A percentile compares a stretch with the other conserved stretches of the same genome.
These are phyloP conservation scores for Daubentonia madagascariensis DNA, from an alignment of 2,113 vertebrate genomes.

Conservation along the genomic window DNA sequence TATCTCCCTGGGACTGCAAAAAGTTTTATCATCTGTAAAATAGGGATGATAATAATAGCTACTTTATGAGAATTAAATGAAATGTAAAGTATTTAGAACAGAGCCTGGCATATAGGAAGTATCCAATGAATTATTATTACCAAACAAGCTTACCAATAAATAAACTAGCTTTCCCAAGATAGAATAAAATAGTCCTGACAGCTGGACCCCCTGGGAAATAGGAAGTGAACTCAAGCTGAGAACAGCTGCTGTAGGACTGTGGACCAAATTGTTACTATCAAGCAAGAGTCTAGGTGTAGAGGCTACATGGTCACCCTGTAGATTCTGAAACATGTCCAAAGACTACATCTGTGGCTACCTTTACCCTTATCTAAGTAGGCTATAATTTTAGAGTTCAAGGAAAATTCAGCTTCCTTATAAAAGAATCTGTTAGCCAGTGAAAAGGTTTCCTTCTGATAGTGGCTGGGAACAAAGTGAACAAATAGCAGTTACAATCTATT, in stretches of 20 bases:
- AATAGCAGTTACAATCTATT: neutral
- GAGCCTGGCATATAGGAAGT: neutral
- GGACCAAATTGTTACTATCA: neutral
- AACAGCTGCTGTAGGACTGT: neutral
- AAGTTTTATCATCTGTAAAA: neutral
- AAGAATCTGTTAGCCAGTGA: neutral
- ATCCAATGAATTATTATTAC: neutral
- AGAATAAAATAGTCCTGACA: neutral
- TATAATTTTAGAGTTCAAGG: neutral
- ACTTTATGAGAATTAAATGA: conserved; percentile 12
- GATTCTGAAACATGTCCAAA: neutral
- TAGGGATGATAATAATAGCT: neutral
- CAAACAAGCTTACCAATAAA: conserved; percentile 30
- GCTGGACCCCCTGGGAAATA: neutral
- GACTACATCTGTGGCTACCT: neutral
- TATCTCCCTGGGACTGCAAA: neutral
- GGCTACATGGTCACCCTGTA: neutral
- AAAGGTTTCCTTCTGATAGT: neutral
- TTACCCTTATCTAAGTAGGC: neutral
- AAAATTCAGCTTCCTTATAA: neutral
- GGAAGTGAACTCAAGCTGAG: neutral
- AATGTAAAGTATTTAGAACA: neutral
- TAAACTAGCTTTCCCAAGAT: neutral
- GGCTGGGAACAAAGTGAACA: neutral
- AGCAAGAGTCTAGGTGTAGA: neutral